Evolutionary conservation across 2,797 vertebrate genomes (phyloP), one percentile per base, ranked within the genome.

Genomic region (Typhlichthys subterraneus): DNA sequence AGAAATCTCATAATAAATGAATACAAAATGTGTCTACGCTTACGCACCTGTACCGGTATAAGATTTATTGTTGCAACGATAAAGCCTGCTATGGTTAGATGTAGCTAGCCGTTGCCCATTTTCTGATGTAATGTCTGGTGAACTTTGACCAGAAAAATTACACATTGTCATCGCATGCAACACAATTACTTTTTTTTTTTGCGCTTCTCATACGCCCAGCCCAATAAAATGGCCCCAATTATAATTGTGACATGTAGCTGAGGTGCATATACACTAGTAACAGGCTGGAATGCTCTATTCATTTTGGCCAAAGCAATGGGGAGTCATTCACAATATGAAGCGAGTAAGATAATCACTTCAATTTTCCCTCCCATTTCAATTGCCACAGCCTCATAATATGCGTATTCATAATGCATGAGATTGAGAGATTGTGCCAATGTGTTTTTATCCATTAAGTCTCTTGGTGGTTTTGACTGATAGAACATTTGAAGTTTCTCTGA

Each of bases 331-430:
- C 70, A 73, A 72, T 70, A 71, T 57, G 79, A 81, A 81, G 72
- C 59, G 52, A 72, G 69, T 72, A 52, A 71, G 73, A 81, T 86
- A 85, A 89, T 85, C 73, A 63, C 62, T 78, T 63, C 73, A 57
- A 79, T 74, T 76, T 63, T 65, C 59, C 62, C 53, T 65, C 57
- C 67, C 33, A 73, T 84, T 82, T 79, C 61, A 71, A 77, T 85
- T 81, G 70, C 70, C 72, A 75, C 65, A 73, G 75, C 72, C 74
- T 73, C 8, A 29, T 80, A 81, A 82, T 81, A 55, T 67, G 61
- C 65, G 70, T 70, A 73, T 85, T 85, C 68, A 83, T 85, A 81
- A 84, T 88, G 72, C 63, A 82, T 77, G 60, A 77, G 72, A 63
- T 57, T 57, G 57, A 76, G 60, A 77, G 72, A 63, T 57, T 57